Base-by-base conservation (phyloP, 2,888 invertebrate species). In the Drosophila paranaensis region DNA sequence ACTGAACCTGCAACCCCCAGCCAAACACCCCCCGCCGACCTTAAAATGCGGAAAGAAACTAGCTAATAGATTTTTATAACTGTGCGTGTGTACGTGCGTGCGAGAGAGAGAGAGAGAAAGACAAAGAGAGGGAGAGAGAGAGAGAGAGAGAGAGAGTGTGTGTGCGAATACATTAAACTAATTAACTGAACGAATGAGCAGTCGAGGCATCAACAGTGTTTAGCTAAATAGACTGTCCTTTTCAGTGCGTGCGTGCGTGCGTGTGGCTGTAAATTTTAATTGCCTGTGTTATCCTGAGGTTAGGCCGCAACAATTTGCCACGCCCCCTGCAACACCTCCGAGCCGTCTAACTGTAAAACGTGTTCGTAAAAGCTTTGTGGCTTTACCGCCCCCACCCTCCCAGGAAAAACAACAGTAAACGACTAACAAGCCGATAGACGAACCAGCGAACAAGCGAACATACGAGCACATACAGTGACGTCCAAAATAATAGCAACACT, bases 261-360 rank as follows among this genome's bases (percentile, higher is more conserved):
- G 43, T 74, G 67, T 60, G 64, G 65, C 65, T 57, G 45, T 16
- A 71, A 60, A 80, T 80, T 83, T 83, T 83, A 86, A 85, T 85
- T 85, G 80, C 67, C 72, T 68, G 73, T 75, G 81, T 82, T 81
- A 82, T 88, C 72, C 72, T 89, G 88, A 63, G 88, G 88, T 79
- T 78, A 69, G 70, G 74, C 88, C 88, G 56, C 88, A 88, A 82
- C 84, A 86, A 85, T 87, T 76, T 77, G 51, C 30, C 33, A 27
- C 39, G n/a, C n/a, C 27, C 27, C 27, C 46, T 30, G 10, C 30
- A 48, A 11, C 58, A 16, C 14, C 55, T 54, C 35, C n/a, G 43
- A 43, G 60, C 61, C 14, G 51, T 55, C 37, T 37, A 55, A 56
- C 65, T 60, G 37, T 54, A 40, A 65, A 65, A 30, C 48, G 53